Evolutionary conservation across 2,113 vertebrate species (phyloP).

Genomic region (Ptilonorhynchus violaceus): DNA sequence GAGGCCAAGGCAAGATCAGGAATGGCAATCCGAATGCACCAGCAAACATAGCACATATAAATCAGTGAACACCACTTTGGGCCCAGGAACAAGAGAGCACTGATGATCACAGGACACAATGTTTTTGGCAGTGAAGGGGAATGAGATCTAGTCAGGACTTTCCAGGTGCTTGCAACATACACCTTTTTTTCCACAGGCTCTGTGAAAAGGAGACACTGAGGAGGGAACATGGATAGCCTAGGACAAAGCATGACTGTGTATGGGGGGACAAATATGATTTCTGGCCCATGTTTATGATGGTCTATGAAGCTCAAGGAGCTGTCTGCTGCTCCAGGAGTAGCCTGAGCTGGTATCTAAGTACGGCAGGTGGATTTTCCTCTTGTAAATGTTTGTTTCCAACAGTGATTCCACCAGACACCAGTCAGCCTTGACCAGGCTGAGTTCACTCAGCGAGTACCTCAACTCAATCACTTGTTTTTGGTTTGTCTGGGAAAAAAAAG

Average conservation of each 20-base stretch:
- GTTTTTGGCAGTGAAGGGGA: background rate
- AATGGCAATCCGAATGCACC: background rate
- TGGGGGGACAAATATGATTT: background rate
- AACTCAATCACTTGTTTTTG: slow-evolving; percentile 46
- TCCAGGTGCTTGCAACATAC: background rate
- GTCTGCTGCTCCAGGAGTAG: background rate
- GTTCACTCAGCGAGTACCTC: slow-evolving; percentile 24
- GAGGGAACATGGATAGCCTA: background rate
- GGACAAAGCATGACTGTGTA: background rate
- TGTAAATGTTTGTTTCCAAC: slow-evolving; percentile 17
- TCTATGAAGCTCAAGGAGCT: background rate
- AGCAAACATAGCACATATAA: background rate
- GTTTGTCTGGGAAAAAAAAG: background rate
- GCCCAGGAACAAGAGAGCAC: background rate
- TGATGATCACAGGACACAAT: background rate
- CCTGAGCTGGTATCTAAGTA: background rate
- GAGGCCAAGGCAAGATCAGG: background rate
- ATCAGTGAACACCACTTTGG: background rate
- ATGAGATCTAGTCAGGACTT: background rate
- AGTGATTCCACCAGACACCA: slow-evolving; percentile 8
- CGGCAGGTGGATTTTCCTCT: background rate
- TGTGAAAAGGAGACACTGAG: background rate
- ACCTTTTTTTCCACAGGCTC: background rate
- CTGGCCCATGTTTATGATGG: background rate
- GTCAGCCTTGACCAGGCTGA: background rate